Evolutionary conservation across 2,113 vertebrate species (phyloP), one percentile per base, ranked within the genome.

Genomic region (Dicaeum eximium): DNA sequence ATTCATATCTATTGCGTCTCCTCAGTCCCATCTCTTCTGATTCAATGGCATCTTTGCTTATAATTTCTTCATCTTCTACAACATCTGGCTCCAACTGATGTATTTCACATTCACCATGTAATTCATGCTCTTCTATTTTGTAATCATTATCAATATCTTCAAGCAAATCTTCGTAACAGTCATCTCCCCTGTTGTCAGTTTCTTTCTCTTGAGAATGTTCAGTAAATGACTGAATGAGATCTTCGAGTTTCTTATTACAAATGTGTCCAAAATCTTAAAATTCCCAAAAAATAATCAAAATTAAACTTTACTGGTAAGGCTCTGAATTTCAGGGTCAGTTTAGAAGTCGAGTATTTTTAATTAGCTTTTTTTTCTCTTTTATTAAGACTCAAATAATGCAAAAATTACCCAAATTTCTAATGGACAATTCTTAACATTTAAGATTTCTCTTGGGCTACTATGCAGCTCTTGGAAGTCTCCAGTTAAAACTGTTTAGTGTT

Each of bases 161-260:
- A 81, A 71, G 72, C 3, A 84, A 50, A 42, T 95, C 85, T 70
- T 96, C 86, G 45, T 94, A 87, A 37, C 31, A 53, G 15, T 72
- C 88, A 54, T 87, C 87, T 57, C 96, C 92, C 56, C 58, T 60
- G 23, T 86, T 90, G 53, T 75, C 88, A 13, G 25, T 27, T 35
- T 90, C 93, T 66, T 66, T 91, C 30, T 72, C 97, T 28, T 92
- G 94, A 71, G 97, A 66, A 60, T 97, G 95, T 89, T 92, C 95
- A 16, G 96, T 94, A 19, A 99, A 97, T 14, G 98, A 98, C 93
- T 99, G 97, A 30, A 99, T 98, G 48, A 99, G 98, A 90, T 98
- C 96, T 84, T 99, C 98, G 73, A 99, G 98, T 42, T 98, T 98
- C 75, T 97, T 97, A 66, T 98, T 97, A 78, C 98, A 98, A 20